phyloP scores from a whole-genome alignment of 1,140 invertebrate genomes.

The Brachionus sp. region DNA sequence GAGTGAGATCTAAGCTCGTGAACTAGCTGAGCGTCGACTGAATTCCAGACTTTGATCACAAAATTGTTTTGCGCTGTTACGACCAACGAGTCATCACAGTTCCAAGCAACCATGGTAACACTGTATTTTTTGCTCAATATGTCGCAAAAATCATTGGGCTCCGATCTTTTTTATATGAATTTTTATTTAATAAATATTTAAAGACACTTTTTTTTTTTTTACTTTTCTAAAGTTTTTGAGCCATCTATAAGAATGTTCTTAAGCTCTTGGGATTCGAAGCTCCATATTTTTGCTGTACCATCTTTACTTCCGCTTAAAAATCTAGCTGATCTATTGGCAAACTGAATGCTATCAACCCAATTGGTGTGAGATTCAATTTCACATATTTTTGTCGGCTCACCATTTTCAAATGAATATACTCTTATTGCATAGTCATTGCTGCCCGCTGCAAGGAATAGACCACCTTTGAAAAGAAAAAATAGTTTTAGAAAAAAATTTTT shows the following conservation, averaged over 20 bases:
- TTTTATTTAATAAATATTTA: neutral
- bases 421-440: conserved; percentile 87
- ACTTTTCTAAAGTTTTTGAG: neutral
- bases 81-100: conserved; percentile 60
- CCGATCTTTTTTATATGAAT: neutral
- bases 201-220: neutral
- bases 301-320: conserved; percentile 95
- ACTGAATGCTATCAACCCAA: conserved; percentile 90
- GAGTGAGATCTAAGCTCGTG: conserved; percentile 52
- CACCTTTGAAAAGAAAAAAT: conserved; percentile 60
- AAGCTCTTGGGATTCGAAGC: conserved; percentile 58
- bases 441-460: conserved; percentile 85
- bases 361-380: conserved; percentile 85
- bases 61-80: conserved; percentile 20
- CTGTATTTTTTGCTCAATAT: conserved; percentile 67
- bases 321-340: conserved; percentile 75
- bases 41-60: conserved; percentile 42
- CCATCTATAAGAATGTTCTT: conserved; percentile 28
- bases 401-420: conserved; percentile 76
- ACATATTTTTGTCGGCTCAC: conserved; percentile 70
- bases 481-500: neutral
- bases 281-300: conserved; percentile 89
- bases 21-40: neutral
- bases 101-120: conserved; percentile 96
- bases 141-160: neutral